phyloP scores from a whole-genome alignment of 2,888 invertebrate species.

The Digitonthophagus gazella region DNA sequence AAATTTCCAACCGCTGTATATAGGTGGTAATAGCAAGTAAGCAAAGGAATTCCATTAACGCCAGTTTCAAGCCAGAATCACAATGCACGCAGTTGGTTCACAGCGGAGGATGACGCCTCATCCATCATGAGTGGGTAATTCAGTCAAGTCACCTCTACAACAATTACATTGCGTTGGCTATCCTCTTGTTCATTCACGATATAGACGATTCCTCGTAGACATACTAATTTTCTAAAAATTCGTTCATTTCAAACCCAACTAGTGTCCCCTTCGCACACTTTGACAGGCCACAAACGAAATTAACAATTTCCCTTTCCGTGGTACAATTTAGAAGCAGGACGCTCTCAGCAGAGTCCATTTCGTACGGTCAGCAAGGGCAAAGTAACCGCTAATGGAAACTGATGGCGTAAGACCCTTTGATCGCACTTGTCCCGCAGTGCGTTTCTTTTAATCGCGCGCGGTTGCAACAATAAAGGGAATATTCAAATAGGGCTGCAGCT shows the following conservation, averaged over 20 bases:
- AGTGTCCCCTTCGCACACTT: not conserved
- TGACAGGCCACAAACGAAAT: not conserved
- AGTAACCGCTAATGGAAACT: not conserved
- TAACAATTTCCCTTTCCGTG: not conserved
- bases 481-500: not conserved
- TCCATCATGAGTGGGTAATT: conserved; percentile 21
- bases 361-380: not conserved
- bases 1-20: conserved; percentile 8
- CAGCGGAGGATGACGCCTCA: conserved; percentile 1
- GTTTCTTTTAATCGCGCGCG: not conserved
- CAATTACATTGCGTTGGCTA: too few relatives aligned
- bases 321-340: not conserved
- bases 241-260: too few relatives aligned
- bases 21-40: conserved; percentile 7
- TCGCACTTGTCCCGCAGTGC: not conserved
- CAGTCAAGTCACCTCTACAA: conserved; percentile 26
- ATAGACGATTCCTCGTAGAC: too few relatives aligned
- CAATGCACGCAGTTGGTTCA: conserved; percentile 2
- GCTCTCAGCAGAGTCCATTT: not conserved
- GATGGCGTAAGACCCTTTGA: not conserved
- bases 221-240: too few relatives aligned
- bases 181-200: too few relatives aligned
- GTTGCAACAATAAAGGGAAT: not conserved
- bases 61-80: conserved; percentile 9
- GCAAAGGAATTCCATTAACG: conserved; percentile 18